phyloP scores from a whole-genome alignment of 2,888 invertebrate genomes.

The Fissipunctia ypsillon region DNA sequence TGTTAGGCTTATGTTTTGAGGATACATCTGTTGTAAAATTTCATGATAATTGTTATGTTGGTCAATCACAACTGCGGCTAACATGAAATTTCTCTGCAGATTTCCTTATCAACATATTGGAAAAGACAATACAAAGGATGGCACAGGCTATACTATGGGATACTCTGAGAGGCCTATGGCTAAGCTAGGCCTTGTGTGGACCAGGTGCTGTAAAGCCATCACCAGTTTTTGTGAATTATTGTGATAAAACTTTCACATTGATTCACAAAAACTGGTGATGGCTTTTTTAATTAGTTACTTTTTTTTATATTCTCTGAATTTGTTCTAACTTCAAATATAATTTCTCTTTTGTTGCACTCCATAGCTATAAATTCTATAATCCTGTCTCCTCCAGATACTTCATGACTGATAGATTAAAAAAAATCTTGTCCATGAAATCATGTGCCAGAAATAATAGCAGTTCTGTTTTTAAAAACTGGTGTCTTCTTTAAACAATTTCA shows the following conservation, averaged over 20 bases:
- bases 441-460: neutral
- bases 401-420: neutral
- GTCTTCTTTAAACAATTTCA: too few species aligned
- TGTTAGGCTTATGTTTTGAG: neutral
- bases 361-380: neutral
- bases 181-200: neutral
- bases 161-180: slow-evolving; percentile 1
- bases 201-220: slow-evolving; percentile 2
- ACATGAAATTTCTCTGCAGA: slow-evolving; percentile 10
- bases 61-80: slow-evolving; percentile 13
- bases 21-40: slow-evolving; percentile 15
- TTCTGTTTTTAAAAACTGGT: too few species aligned
- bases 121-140: slow-evolving; percentile 17
- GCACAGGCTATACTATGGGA: neutral
- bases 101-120: neutral
- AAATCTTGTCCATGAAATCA: neutral
- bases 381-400: neutral
- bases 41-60: slow-evolving; percentile 16
- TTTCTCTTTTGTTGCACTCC: neutral
- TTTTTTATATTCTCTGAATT: neutral
- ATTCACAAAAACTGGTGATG: too few species aligned
- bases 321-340: neutral
- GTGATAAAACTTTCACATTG: too few species aligned
- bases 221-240: neutral
- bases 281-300: too few species aligned